Evolutionary conservation across 2,888 invertebrate species (phyloP), one percentile per base, ranked within the genome.

Genomic region (Philonicus albiceps): DNA sequence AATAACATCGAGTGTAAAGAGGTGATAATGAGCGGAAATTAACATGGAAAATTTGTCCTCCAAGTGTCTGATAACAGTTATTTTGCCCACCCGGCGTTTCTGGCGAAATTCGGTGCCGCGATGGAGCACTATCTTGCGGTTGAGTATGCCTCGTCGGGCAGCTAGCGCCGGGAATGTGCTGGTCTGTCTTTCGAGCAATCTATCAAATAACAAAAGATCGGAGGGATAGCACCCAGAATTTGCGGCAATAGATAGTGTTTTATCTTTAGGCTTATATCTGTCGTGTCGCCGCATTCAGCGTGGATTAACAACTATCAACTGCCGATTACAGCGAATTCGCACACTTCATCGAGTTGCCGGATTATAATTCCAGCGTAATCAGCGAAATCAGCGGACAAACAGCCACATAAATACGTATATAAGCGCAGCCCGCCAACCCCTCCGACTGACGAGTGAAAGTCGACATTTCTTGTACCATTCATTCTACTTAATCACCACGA

Each of bases 11-110:
- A 80, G 80, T 80, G 80, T 80, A 80, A 80, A 80, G 31, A 76
- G 37, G 76, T 76, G 80, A 53, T 80, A 53, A 80, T 80, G 80
- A 80, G 80, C 53, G 80, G 80, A 80, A 80, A 80, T 80, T 80
- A 80, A 80, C 80, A 80, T 80, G 80, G 80, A 53, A 80, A 80
- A 53, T 49, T 80, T 80, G 43, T 30, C 27, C 34, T 27, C 40
- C 27, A 80, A 76, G 40, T 76, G 76, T 8, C 76, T 76, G 76
- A 76, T 76, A 76, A 76, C 37, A 37, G 37, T 34, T 11, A 76
- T 43, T 76, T 37, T 64, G 64, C 27, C 64, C 64, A 64, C 22
- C 27, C 64, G 22, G 64, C 64, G 22, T 64, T 64, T 64, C 64
- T 64, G 64, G 22, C 2, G 64, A 64, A 64, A 64, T 64, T 19